phyloP scores from a whole-genome alignment of 2,113 vertebrate genomes.

The Coreoperca whiteheadi region DNA sequence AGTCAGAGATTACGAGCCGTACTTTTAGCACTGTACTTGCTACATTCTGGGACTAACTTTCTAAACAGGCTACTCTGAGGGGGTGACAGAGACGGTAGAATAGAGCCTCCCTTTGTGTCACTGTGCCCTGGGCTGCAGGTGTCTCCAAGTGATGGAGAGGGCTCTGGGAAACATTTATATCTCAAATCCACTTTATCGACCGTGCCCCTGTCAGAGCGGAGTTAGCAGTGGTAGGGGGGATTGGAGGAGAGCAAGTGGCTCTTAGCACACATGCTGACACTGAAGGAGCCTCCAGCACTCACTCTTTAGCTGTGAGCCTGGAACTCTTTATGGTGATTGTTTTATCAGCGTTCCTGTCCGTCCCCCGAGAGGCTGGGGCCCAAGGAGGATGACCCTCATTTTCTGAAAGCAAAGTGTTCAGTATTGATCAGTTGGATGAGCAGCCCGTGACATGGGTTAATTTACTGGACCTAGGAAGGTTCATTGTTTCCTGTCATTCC shows the following conservation, averaged over 20 bases:
- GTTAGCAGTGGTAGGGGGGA: conserved; percentile 55
- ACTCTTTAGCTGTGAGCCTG: conserved; percentile 74
- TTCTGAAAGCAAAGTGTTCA: conserved; percentile 86
- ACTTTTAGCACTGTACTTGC: conserved; percentile 16
- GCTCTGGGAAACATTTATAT: conserved; percentile 83
- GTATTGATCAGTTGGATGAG: conserved; percentile 85
- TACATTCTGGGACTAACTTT: conserved; percentile 44
- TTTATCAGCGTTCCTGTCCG: conserved; percentile 82
- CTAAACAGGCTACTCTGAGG: conserved; percentile 38
- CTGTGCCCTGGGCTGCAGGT: conserved; percentile 65
- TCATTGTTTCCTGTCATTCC: conserved; percentile 87
- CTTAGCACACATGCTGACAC: conserved; percentile 73
- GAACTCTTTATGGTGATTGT: conserved; percentile 86
- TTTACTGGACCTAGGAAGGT: conserved; percentile 84
- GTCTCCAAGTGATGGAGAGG: conserved; percentile 78
- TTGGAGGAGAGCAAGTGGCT: conserved; percentile 70
- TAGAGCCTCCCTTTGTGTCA: conserved; percentile 58
- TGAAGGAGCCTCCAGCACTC: conserved; percentile 62
- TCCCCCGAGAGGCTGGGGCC: conserved; percentile 73
- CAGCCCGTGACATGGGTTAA: conserved; percentile 84
- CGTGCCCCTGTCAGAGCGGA: conserved; percentile 68
- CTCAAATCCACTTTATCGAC: conserved; percentile 85
- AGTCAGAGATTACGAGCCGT: conserved; percentile 47
- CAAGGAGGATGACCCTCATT: conserved; percentile 84
- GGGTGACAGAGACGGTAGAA: conserved; percentile 54